These are phyloP conservation scores for Ginglymostoma cirratum DNA, from an alignment of 2,113 vertebrate genomes.

Conservation along the genomic window DNA sequence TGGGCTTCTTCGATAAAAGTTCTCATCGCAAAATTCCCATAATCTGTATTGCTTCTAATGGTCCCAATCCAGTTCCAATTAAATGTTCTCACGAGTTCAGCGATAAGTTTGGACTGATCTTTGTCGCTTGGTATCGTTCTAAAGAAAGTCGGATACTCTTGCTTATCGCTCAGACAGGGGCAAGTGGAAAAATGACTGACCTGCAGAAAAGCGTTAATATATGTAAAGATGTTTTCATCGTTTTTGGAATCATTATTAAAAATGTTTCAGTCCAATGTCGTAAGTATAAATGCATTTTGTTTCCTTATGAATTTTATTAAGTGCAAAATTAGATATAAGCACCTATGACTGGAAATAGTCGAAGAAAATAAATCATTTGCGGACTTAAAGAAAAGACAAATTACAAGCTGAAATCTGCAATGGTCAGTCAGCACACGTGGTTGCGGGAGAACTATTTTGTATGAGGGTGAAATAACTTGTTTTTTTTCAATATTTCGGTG, in stretches of 20 bases:
- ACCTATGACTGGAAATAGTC: too few relatives aligned
- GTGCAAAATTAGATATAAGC: too few relatives aligned
- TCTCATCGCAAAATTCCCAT: not conserved
- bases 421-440: not conserved
- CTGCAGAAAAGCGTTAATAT: not conserved
- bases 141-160: not conserved
- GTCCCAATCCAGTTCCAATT: not conserved
- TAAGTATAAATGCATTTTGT: too few relatives aligned
- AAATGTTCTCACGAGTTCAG: not conserved
- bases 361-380: too few relatives aligned
- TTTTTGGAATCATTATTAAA: not conserved
- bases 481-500: too few relatives aligned
- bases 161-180: not conserved
- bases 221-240: not conserved
- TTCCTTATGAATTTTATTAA: too few relatives aligned
- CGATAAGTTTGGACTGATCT: not conserved
- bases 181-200: not conserved
- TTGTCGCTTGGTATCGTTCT: not conserved
- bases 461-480: not conserved
- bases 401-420: not conserved
- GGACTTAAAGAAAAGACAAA: too few relatives aligned
- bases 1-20: not conserved
- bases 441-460: not conserved
- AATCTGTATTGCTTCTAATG: not conserved
- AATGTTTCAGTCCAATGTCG: too few relatives aligned